phyloP scores from a whole-genome alignment of 2,797 vertebrate species.

The Muscicapa striata region DNA sequence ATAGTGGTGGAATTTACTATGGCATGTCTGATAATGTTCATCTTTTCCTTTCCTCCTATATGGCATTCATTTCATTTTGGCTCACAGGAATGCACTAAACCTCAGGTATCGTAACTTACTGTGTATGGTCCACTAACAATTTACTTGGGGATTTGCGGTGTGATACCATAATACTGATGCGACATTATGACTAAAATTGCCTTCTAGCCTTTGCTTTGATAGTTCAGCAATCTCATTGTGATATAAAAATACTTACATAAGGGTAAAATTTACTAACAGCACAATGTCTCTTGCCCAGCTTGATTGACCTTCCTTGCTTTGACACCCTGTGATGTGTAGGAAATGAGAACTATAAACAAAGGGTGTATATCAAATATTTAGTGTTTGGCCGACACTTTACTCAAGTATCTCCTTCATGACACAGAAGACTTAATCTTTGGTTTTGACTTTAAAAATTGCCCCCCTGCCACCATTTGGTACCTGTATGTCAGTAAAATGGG shows the following conservation, averaged over 20 bases:
- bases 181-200: constrained; percentile 22
- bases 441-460: background rate
- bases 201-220: constrained; percentile 21
- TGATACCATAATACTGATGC: constrained; percentile 23
- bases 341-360: background rate
- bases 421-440: background rate
- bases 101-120: constrained; percentile 92
- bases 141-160: constrained; percentile 58
- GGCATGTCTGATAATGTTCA: constrained; percentile 88
- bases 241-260: background rate
- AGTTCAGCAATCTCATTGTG: background rate
- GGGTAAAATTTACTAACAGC: background rate
- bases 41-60: constrained; percentile 92
- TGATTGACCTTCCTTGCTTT: background rate
- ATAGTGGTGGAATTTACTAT: constrained; percentile 75
- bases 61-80: constrained; percentile 90
- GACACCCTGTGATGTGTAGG: background rate
- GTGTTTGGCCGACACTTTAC: background rate
- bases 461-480: background rate
- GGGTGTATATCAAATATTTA: background rate
- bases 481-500: background rate
- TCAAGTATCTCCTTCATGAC: background rate
- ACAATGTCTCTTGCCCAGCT: background rate
- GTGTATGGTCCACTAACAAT: constrained; percentile 75
- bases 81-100: constrained; percentile 96